phyloP scores from a whole-genome alignment of 2,888 invertebrate species.

The Zygaena filipendulae region DNA sequence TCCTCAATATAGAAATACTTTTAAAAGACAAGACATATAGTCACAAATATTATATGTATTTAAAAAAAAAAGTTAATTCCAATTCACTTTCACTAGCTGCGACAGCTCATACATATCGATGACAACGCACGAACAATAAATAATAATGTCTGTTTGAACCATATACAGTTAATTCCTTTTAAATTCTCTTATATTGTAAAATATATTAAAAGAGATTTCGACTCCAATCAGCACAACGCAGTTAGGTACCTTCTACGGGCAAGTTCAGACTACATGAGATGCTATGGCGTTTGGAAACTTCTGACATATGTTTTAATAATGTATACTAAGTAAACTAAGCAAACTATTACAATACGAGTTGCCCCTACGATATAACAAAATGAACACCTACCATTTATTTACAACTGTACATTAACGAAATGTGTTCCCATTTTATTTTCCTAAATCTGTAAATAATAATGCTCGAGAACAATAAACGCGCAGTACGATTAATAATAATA shows the following conservation, averaged over 20 bases:
- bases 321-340: no score
- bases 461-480: conserved; percentile 56
- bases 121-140: conserved; percentile 63
- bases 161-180: no score
- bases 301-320: no score
- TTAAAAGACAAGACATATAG: conserved; percentile 62
- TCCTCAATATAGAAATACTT: conserved; percentile 62
- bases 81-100: conserved; percentile 55
- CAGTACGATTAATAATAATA: conserved; percentile 43
- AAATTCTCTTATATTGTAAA: no score
- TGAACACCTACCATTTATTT: conserved; percentile 41
- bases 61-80: conserved; percentile 56
- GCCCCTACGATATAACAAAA: conserved; percentile 33
- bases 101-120: conserved; percentile 52
- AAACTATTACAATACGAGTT: no score
- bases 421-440: no score
- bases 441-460: conserved; percentile 54
- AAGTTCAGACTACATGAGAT: no score
- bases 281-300: no score
- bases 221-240: no score
- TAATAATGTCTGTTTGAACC: conserved; percentile 54
- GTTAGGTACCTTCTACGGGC: no score
- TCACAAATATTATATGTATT: no score
- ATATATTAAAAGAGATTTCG: no score
- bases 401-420: conserved; percentile 65